Percentiles rank a stretch among this genome's conserved stretches.
These are phyloP conservation scores for Erpobdella octoculata DNA, from an alignment of 2,888 invertebrate genomes.

Conservation along the genomic window DNA sequence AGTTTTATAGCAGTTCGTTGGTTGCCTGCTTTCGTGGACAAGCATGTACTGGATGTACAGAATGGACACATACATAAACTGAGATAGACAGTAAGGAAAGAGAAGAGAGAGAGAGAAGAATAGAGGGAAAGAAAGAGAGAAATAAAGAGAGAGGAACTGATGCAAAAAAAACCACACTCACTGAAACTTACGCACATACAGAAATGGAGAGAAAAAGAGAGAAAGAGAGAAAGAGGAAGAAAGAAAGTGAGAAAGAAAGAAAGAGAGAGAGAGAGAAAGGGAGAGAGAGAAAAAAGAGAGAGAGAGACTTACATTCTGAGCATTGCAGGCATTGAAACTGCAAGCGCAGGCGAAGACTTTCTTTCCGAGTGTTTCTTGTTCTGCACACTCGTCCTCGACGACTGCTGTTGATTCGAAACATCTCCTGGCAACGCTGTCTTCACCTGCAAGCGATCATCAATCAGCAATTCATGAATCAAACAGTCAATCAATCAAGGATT, in stretches of 20 bases:
- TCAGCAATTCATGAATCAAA: neutral
- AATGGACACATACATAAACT: too few species aligned
- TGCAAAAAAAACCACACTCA: too few species aligned
- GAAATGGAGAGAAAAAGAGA: too few species aligned
- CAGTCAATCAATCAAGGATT: neutral
- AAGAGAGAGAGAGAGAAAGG: neutral
- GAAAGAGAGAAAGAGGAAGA: neutral
- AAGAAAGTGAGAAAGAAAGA: neutral
- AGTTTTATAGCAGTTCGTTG: too few species aligned
- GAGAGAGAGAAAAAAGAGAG: neutral
- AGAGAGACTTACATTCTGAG: neutral
- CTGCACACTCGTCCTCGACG: constrained; percentile 6
- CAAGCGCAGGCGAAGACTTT: constrained; percentile 3
- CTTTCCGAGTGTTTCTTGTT: neutral
- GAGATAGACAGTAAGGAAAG: too few species aligned
- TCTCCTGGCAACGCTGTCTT: neutral
- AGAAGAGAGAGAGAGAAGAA: too few species aligned
- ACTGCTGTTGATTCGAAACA: neutral
- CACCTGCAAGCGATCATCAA: neutral
- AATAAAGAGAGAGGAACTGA: too few species aligned
- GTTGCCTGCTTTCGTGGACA: too few species aligned
- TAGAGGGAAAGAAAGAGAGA: too few species aligned
- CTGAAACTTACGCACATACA: too few species aligned
- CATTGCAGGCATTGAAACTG: constrained; percentile 10
- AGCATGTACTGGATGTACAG: too few species aligned